Conservation (phyloP, 2,797 vertebrate genomes). For the Sebastes aleutianus region DNA sequence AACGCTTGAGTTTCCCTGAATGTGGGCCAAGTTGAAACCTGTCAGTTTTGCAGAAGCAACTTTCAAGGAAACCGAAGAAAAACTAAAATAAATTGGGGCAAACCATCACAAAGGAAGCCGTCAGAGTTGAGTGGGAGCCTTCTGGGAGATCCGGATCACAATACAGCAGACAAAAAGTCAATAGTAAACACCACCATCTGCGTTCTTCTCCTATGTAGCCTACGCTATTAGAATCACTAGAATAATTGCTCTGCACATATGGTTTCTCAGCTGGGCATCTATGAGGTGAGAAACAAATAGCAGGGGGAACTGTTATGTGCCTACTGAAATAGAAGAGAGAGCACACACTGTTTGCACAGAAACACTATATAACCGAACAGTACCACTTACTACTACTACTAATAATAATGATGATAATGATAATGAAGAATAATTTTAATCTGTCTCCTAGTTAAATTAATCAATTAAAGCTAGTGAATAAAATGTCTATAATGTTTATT, state of each 20-base stretch:
- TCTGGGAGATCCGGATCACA: conserved; percentile 6
- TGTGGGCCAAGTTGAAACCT: not conserved
- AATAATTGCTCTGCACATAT: conserved; percentile 21
- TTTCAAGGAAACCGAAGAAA: not conserved
- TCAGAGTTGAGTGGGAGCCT: not conserved
- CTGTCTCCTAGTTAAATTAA: not conserved
- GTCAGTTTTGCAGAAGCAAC: not conserved
- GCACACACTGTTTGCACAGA: not conserved
- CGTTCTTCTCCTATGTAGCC: not conserved
- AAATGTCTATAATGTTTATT: not conserved
- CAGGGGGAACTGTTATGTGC: not conserved
- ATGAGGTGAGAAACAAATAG: conserved; percentile 24
- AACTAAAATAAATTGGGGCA: not conserved
- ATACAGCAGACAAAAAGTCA: conserved; percentile 4
- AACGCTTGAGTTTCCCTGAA: not conserved
- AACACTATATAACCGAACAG: not conserved
- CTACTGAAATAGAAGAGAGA: not conserved
- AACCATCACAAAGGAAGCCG: conserved; percentile 2
- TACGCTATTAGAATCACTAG: not conserved
- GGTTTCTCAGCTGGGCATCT: conserved; percentile 28
- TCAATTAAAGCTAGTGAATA: not conserved
- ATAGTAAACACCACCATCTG: conserved; percentile 31
- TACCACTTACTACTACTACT: not conserved
- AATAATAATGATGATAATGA: not conserved
- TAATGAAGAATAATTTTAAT: not conserved